Evolutionary conservation across 2,797 vertebrate genomes (phyloP).

Genomic region (Cirrhinus molitorella): DNA sequence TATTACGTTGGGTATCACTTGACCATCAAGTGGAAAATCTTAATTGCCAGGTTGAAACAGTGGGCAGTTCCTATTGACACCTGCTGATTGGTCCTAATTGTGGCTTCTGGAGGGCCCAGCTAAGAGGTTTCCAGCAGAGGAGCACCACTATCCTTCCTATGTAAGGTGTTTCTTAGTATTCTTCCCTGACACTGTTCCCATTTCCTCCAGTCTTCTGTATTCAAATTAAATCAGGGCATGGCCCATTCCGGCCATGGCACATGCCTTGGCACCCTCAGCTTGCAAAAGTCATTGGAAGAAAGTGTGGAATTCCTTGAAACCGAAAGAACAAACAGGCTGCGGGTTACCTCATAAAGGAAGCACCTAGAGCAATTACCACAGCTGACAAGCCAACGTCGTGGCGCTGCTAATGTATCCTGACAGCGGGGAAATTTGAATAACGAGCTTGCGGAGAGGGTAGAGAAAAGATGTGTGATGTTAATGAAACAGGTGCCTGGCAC

Average conservation of each 20-base stretch:
- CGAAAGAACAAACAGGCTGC: constrained; percentile 75
- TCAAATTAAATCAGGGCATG: not conserved
- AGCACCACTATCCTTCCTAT: constrained; percentile 2
- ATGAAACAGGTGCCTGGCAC: constrained; percentile 81
- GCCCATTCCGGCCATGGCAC: constrained; percentile 4
- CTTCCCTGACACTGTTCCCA: not conserved
- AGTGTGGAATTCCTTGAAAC: constrained; percentile 57
- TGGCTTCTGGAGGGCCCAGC: not conserved
- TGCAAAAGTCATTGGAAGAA: constrained; percentile 71
- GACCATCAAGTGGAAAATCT: not conserved
- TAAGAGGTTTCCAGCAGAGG: not conserved
- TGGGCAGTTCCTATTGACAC: constrained; percentile 19
- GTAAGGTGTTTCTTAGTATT: constrained; percentile 22
- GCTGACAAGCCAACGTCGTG: constrained; percentile 81
- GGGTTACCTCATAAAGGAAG: constrained; percentile 82
- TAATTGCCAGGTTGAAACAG: not conserved
- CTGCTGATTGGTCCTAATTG: constrained; percentile 20
- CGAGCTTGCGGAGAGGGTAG: constrained; percentile 70
- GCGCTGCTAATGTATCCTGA: constrained; percentile 81
- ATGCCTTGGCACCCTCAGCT: constrained; percentile 67
- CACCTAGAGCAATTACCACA: constrained; percentile 83
- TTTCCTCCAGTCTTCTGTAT: not conserved
- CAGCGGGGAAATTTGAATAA: constrained; percentile 86
- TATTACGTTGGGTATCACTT: not conserved
- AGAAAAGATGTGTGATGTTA: constrained; percentile 75